Conservation (phyloP, 2,797 vertebrate species). For the Mormyrops attenuatus region DNA sequence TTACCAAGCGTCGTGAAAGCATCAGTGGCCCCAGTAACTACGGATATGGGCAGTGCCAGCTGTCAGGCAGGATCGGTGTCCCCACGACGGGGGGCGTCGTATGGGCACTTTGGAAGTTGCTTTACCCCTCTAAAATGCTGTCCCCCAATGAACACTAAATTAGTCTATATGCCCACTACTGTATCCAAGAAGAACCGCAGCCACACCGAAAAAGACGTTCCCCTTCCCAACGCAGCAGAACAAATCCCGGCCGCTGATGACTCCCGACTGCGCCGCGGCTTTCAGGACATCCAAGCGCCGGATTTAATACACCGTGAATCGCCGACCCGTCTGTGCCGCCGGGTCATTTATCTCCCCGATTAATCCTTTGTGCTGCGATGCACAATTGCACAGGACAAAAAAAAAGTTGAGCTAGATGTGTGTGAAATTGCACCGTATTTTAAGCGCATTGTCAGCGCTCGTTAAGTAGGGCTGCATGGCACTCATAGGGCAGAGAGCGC, state of each 20-base stretch:
- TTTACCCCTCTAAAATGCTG: background rate
- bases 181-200: too few species aligned
- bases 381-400: background rate
- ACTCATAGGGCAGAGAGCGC: constrained; percentile 4
- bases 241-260: background rate
- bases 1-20: constrained; percentile 22
- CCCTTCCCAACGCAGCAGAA: too few species aligned
- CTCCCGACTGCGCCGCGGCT: background rate
- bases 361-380: background rate
- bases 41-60: constrained; percentile 10
- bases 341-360: background rate
- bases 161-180: background rate
- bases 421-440: constrained; percentile 9
- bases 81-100: background rate
- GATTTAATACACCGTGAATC: background rate
- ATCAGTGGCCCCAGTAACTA: constrained; percentile 30
- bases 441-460: background rate
- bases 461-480: constrained; percentile 6
- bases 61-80: background rate
- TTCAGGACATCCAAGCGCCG: background rate
- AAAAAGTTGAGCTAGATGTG: constrained; percentile 11
- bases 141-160: too few species aligned
- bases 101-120: background rate
- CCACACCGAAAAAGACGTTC: too few species aligned
- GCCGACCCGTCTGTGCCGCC: background rate